Evolutionary conservation across 2,888 invertebrate species (phyloP).

Genomic region (Sepiola atlantica): DNA sequence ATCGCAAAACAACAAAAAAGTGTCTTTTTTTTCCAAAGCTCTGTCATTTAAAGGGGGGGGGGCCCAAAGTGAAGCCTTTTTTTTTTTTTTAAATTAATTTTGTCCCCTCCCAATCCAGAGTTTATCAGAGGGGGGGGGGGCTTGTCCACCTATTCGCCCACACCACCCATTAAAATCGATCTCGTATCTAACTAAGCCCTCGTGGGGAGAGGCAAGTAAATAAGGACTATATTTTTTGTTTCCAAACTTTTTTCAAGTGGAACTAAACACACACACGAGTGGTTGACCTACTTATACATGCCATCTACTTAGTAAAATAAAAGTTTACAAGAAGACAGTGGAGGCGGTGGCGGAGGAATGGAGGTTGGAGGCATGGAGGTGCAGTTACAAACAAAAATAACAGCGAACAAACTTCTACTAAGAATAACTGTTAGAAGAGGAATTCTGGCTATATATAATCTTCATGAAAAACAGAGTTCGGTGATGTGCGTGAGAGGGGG

Average conservation of each 20-base stretch:
- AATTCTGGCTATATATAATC: neutral
- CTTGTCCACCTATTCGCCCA: too few species aligned
- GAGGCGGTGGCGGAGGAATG: neutral
- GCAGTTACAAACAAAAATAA: neutral
- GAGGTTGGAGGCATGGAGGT: neutral
- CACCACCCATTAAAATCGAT: too few species aligned
- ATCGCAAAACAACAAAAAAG: too few species aligned
- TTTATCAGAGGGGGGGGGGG: too few species aligned
- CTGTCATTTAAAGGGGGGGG: too few species aligned
- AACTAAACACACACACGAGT: neutral
- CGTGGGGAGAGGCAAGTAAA: too few species aligned
- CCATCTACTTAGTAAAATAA: conserved; percentile 12
- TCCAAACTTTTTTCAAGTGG: neutral
- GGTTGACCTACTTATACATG: conserved; percentile 12
- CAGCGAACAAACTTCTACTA: neutral
- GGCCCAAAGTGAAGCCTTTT: too few species aligned
- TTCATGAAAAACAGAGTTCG: neutral
- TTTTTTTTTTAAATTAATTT: too few species aligned
- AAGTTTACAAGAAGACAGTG: neutral
- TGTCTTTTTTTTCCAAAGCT: too few species aligned
- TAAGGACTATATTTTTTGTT: too few species aligned
- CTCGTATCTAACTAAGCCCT: too few species aligned
- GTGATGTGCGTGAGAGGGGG: neutral
- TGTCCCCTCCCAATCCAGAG: too few species aligned
- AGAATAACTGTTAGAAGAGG: neutral